Evolutionary conservation across 37 sponge, comb jelly and placozoan species (phyloP), one percentile per base, ranked within the genome.

Genomic region (Spongilla lacustris): DNA sequence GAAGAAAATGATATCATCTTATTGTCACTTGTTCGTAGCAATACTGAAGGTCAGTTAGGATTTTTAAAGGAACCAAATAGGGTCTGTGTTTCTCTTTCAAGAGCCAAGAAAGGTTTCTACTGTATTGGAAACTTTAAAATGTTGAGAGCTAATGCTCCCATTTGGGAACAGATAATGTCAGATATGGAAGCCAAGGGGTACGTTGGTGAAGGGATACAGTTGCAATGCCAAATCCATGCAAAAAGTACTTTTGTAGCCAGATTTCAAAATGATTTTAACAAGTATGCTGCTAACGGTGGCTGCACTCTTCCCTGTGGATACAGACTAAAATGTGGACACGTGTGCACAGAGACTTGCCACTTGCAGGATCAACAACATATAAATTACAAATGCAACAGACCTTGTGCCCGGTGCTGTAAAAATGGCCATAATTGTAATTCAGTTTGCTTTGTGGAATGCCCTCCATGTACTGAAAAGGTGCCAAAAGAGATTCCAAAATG

Each of bases 1-100:
- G 99, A 98, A 81, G 99, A 98, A 75, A 98, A 98, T 86, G 92
- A 96, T 36, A 93, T 96, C 50, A 89, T 98, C 1, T 69, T 98
- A 25, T 83, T 98, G 24, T 93, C 97, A 12, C 83, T 98, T 4
- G 94, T 93, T 14, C 91, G 99, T 19, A 93, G 92, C 32, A 96
- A 94, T 67, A 22, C 66, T 24, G 37, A 73, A 25, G 79, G 68
- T 0, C 92, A 73, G 17, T 85, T 96, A 77, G 99, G 99, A 3
- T 98, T 96, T 67, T 71, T 95, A 30, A 86, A 81, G 75, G 94
- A 91, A 50, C 77, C 78, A 30, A 96, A 98, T 29, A 85, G 99
- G 22, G 86, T 94, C 0, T 98, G 99, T 85, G 99, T 98, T 24
- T 86, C 99, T 66, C 89, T 93, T 29, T 98, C 99, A 67, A 74